phyloP scores from a whole-genome alignment of 2,113 vertebrate genomes.

The Malurus alboscapulatus region DNA sequence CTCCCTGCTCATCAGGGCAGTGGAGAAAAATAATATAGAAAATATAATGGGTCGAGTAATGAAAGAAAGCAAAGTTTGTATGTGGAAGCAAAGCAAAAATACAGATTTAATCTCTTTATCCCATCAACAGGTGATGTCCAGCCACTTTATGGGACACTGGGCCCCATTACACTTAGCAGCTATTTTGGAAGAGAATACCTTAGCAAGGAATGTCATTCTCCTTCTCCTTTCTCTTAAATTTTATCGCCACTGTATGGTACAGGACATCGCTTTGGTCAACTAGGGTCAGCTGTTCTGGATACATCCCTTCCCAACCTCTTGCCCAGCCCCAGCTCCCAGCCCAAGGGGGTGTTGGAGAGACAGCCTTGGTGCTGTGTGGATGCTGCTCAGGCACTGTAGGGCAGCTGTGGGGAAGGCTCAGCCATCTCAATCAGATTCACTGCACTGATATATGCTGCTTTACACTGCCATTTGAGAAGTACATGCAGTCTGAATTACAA shows the following conservation, averaged over 20 bases:
- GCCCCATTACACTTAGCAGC: background rate
- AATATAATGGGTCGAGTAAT: rapidly evolving
- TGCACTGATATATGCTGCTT: rapidly evolving
- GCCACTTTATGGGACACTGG: background rate
- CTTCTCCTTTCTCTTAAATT: background rate
- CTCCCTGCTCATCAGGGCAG: background rate
- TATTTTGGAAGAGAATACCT: rapidly evolving
- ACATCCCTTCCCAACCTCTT: background rate
- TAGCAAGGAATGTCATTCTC: background rate
- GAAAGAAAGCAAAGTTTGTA: background rate
- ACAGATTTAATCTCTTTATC: background rate
- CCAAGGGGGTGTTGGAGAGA: background rate
- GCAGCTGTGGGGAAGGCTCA: background rate
- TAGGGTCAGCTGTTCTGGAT: background rate
- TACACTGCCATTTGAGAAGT: background rate
- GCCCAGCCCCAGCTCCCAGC: rapidly evolving
- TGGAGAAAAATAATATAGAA: background rate
- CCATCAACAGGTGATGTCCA: background rate
- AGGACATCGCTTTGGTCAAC: background rate
- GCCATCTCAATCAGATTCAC: background rate
- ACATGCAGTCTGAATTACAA: background rate
- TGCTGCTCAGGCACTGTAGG: background rate
- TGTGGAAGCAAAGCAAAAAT: background rate
- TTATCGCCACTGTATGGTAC: background rate
- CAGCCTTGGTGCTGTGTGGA: background rate